Percentiles rank a stretch among this genome's conserved stretches.
phyloP scores from a whole-genome alignment of 1,140 invertebrate genomes.

The Drosophila tropicalis region DNA sequence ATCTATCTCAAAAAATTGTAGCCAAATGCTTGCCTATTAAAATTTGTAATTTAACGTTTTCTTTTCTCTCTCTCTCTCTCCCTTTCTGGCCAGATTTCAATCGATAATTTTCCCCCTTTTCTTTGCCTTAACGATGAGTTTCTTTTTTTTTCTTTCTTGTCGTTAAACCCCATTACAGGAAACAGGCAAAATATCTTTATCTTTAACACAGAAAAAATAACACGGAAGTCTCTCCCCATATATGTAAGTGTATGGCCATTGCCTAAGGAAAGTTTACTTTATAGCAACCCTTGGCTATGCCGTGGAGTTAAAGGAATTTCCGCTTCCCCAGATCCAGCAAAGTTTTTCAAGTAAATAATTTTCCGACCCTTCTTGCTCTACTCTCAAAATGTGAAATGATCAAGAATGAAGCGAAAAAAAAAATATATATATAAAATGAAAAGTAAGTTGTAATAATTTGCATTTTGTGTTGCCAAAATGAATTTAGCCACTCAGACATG shows the following conservation, averaged over 20 bases:
- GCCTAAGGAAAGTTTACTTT: constrained; percentile 22
- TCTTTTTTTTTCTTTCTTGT: not conserved
- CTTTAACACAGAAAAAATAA: constrained; percentile 60
- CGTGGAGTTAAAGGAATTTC: constrained; percentile 41
- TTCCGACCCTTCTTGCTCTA: constrained; percentile 35
- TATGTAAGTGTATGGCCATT: not conserved
- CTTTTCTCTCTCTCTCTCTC: not conserved
- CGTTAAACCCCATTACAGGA: constrained; percentile 46
- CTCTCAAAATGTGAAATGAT: constrained; percentile 21
- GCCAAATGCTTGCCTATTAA: not conserved
- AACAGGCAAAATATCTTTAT: constrained; percentile 60
- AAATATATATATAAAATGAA: constrained; percentile 38
- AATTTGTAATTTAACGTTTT: constrained; percentile 1
- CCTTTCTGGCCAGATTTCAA: constrained; percentile 10
- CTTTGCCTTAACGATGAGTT: not conserved
- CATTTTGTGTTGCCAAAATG: constrained; percentile 76
- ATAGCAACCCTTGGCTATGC: constrained; percentile 1
- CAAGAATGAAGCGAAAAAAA: not conserved
- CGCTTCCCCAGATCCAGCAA: constrained; percentile 21
- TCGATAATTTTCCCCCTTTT: constrained; percentile 7
- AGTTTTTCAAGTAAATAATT: constrained; percentile 69
- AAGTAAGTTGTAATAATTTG: constrained; percentile 81
- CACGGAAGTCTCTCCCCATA: constrained; percentile 54
- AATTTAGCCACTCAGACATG: constrained; percentile 73
- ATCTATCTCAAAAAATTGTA: not conserved